phyloP scores from a whole-genome alignment of 1,140 invertebrate species.

The Stenopsyche tienmushanensis region DNA sequence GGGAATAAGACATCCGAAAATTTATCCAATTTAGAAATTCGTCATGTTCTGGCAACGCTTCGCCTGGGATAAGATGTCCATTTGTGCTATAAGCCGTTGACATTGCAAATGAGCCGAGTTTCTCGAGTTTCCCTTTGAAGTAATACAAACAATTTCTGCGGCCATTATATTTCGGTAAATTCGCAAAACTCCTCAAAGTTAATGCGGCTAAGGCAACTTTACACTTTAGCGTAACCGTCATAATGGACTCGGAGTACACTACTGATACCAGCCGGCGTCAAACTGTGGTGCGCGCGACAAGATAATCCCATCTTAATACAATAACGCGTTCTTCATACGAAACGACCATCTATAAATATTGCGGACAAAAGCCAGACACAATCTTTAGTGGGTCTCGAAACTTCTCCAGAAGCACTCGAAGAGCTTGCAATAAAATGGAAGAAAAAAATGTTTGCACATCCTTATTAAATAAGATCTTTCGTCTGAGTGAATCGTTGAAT shows the following conservation, averaged over 20 bases:
- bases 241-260: constrained; percentile 13
- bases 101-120: constrained; percentile 25
- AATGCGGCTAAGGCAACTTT: constrained; percentile 31
- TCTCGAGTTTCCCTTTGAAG: constrained; percentile 15
- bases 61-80: no score
- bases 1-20: no score
- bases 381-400: no score
- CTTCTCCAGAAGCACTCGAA: no score
- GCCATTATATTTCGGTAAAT: constrained; percentile 30
- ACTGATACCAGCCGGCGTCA: neutral
- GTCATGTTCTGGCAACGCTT: no score
- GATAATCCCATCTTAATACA: neutral
- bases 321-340: neutral
- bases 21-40: no score
- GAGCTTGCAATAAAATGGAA: neutral
- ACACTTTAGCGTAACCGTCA: constrained; percentile 33
- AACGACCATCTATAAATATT: neutral
- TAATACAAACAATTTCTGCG: constrained; percentile 33
- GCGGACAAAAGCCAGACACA: no score
- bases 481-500: no score
- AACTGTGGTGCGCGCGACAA: neutral
- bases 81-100: constrained; percentile 5
- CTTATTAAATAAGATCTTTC: no score
- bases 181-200: constrained; percentile 28
- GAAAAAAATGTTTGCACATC: no score